Evolutionary conservation across 2,888 invertebrate species (phyloP).

Genomic region (Caenorhabditis sinica): DNA sequence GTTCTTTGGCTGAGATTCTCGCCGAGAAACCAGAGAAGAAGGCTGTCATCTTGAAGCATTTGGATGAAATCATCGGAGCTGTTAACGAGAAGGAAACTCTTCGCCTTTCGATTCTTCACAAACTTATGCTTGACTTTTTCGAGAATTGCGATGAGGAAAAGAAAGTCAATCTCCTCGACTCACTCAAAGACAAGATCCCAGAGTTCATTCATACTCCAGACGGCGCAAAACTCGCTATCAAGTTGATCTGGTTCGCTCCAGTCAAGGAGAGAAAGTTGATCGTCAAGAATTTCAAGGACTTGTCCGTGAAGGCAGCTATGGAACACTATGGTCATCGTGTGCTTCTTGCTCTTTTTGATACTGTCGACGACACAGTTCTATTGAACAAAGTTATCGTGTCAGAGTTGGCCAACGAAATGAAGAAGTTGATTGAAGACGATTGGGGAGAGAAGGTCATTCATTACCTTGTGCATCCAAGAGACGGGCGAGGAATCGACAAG

Average conservation of each 20-base stretch:
- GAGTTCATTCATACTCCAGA: constrained; percentile 85
- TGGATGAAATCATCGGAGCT: constrained; percentile 85
- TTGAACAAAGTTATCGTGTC: constrained; percentile 89
- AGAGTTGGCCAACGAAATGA: constrained; percentile 80
- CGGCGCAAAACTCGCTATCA: constrained; percentile 90
- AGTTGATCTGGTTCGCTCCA: constrained; percentile 92
- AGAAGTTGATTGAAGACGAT: constrained; percentile 87
- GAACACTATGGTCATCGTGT: constrained; percentile 91
- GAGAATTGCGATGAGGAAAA: constrained; percentile 87
- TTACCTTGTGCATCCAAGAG: constrained; percentile 92
- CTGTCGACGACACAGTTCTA: constrained; percentile 94
- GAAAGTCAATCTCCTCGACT: constrained; percentile 89
- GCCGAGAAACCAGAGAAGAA: constrained; percentile 85
- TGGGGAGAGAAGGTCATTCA: constrained; percentile 91
- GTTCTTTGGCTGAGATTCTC: constrained; percentile 88
- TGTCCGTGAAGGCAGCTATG: constrained; percentile 89
- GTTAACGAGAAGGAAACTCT: constrained; percentile 85
- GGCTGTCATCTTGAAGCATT: constrained; percentile 84
- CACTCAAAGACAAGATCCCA: constrained; percentile 88
- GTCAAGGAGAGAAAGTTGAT: constrained; percentile 86
- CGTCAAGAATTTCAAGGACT: constrained; percentile 92
- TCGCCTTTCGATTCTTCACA: constrained; percentile 88
- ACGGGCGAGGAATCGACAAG: constrained; percentile 91
- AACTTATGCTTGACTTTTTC: constrained; percentile 91
- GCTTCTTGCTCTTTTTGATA: constrained; percentile 91